Evolutionary conservation across 2,797 vertebrate genomes (phyloP).

Genomic region (Pseudochirops cupreus): DNA sequence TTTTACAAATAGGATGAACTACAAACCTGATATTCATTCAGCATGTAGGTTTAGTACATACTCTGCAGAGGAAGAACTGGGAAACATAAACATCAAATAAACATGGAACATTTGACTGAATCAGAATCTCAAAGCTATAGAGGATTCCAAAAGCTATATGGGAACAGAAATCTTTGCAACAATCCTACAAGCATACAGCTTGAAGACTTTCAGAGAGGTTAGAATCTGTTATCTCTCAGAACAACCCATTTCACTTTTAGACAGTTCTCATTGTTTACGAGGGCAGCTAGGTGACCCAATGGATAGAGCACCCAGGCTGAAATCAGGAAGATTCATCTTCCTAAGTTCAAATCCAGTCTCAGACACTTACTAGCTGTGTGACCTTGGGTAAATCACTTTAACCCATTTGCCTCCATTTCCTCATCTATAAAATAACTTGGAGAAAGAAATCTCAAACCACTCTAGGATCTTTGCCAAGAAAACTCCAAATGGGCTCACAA

Average conservation of each 20-base stretch:
- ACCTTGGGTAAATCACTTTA: not conserved
- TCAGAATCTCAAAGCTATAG: not conserved
- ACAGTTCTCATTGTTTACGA: not conserved
- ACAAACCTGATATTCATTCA: not conserved
- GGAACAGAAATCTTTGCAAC: not conserved
- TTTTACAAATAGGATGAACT: not conserved
- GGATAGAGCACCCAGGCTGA: not conserved
- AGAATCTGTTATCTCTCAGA: not conserved
- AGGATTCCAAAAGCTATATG: not conserved
- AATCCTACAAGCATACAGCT: not conserved
- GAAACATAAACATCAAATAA: not conserved
- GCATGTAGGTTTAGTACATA: not conserved
- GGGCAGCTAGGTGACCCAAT: not conserved
- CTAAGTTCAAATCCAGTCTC: not conserved
- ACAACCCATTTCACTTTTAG: not conserved
- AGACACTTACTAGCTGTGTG: not conserved
- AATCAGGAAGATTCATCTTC: not conserved
- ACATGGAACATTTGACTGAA: not conserved
- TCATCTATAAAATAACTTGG: not conserved
- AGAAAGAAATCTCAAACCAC: not conserved
- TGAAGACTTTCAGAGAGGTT: not conserved
- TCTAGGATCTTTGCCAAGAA: not conserved
- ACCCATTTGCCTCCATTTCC: not conserved
- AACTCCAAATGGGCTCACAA: not conserved
- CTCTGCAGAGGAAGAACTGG: not conserved